phyloP scores from a whole-genome alignment of 1,140 invertebrate species.

The Heterodera schachtii region DNA sequence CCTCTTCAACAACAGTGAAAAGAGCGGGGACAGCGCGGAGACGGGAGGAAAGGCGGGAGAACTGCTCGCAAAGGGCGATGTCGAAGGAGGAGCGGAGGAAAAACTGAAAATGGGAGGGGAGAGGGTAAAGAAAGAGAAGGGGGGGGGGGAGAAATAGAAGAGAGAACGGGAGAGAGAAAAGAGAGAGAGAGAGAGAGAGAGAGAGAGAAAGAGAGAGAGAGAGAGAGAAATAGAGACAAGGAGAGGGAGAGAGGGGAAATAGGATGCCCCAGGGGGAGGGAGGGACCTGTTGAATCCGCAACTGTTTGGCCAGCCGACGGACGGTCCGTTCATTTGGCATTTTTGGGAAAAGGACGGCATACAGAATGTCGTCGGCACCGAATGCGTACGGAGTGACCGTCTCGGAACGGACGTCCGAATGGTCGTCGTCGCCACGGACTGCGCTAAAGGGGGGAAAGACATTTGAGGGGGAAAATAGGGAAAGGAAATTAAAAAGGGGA shows the following conservation, averaged over 20 bases:
- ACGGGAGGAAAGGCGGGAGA: constrained; percentile 53
- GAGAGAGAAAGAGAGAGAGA: neutral
- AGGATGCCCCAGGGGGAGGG: too few relatives aligned
- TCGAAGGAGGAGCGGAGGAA: constrained; percentile 50
- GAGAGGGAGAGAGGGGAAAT: too few relatives aligned
- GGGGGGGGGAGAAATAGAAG: neutral
- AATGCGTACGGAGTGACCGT: constrained; percentile 1
- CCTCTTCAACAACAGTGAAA: constrained; percentile 63
- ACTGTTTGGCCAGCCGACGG: constrained; percentile 12
- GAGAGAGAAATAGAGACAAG: neutral
- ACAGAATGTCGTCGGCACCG: constrained; percentile 14
- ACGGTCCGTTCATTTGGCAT: constrained; percentile 21
- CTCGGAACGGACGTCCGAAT: too few relatives aligned
- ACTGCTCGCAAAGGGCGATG: constrained; percentile 59
- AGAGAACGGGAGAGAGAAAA: neutral
- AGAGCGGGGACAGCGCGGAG: constrained; percentile 62
- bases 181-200: neutral
- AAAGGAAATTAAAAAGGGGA: too few relatives aligned
- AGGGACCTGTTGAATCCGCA: constrained; percentile 4
- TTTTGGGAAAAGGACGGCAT: constrained; percentile 3
- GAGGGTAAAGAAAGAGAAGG: too few relatives aligned
- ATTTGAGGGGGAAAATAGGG: too few relatives aligned
- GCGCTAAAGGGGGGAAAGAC: neutral
- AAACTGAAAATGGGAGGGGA: constrained; percentile 34
- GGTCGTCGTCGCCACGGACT: neutral